Evolutionary conservation across 2,113 vertebrate genomes (phyloP).

Genomic region (Cottus gobio): DNA sequence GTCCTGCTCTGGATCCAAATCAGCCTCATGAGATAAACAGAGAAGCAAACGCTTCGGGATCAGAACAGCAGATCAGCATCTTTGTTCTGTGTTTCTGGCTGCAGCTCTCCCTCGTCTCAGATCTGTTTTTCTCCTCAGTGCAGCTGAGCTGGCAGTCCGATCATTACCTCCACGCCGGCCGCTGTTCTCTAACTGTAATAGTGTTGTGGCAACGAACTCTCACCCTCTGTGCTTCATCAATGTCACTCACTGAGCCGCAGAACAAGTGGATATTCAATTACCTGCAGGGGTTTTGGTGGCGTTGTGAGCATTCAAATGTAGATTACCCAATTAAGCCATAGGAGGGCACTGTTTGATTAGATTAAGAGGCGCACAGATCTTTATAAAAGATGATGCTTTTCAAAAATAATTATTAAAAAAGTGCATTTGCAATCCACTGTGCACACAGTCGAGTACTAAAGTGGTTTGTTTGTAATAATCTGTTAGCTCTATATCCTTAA

Average conservation of each 20-base stretch:
- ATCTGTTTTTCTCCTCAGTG: not conserved
- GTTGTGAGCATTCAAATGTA: conserved; percentile 44
- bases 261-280: conserved; percentile 62
- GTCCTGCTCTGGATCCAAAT: conserved; percentile 1
- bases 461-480: conserved; percentile 25
- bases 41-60: not conserved
- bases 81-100: conserved; percentile 16
- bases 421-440: conserved; percentile 13
- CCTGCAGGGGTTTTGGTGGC: conserved; percentile 26
- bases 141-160: conserved; percentile 20
- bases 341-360: conserved; percentile 80
- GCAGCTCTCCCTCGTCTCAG: not conserved
- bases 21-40: conserved; percentile 8
- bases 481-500: conserved; percentile 18
- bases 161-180: conserved; percentile 17
- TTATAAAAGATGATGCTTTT: conserved; percentile 27
- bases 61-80: conserved; percentile 35
- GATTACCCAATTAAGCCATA: conserved; percentile 69
- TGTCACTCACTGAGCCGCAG: conserved; percentile 41
- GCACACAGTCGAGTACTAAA: not conserved
- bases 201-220: conserved; percentile 25
- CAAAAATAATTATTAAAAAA: conserved; percentile 10
- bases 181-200: conserved; percentile 18
- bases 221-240: conserved; percentile 53
- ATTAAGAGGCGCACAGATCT: conserved; percentile 23